phyloP scores from a whole-genome alignment of 2,113 vertebrate species.

The Symphodus melops region DNA sequence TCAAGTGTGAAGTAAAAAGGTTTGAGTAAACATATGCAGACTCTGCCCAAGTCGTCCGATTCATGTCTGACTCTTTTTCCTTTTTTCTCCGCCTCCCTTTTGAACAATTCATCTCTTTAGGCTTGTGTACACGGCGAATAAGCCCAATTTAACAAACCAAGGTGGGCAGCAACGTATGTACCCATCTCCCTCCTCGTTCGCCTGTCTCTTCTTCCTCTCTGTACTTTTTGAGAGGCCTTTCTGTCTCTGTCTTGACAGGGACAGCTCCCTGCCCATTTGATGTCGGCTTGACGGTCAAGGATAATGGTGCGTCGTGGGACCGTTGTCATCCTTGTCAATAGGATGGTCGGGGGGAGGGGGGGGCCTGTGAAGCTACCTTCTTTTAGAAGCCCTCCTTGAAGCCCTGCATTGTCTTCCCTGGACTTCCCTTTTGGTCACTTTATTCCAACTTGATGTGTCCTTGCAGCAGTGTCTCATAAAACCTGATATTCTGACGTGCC shows the following conservation, averaged over 20 bases:
- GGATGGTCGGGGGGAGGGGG: conserved; percentile 86
- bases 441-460: conserved; percentile 88
- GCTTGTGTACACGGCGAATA: conserved; percentile 87
- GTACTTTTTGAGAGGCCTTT: conserved; percentile 83
- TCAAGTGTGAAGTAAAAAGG: conserved; percentile 84
- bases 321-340: conserved; percentile 99
- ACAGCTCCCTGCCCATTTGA: conserved; percentile 93
- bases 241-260: conserved; percentile 91
- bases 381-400: conserved; percentile 77
- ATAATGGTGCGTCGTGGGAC: conserved; percentile 99
- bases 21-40: conserved; percentile 88
- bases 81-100: too few relatives aligned
- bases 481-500: conserved; percentile 84
- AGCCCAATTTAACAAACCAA: conserved; percentile 96
- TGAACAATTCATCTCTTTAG: conserved; percentile 84
- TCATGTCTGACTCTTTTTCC: conserved; percentile 77
- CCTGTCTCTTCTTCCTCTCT: conserved; percentile 54
- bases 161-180: conserved; percentile 91
- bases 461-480: conserved; percentile 85
- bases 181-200: conserved; percentile 80
- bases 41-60: conserved; percentile 80
- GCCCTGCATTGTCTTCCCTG: conserved; percentile 65
- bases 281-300: conserved; percentile 94
- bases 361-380: conserved; percentile 89
- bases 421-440: conserved; percentile 79